phyloP scores from a whole-genome alignment of 2,113 vertebrate species.

The Perognathus longimembris region DNA sequence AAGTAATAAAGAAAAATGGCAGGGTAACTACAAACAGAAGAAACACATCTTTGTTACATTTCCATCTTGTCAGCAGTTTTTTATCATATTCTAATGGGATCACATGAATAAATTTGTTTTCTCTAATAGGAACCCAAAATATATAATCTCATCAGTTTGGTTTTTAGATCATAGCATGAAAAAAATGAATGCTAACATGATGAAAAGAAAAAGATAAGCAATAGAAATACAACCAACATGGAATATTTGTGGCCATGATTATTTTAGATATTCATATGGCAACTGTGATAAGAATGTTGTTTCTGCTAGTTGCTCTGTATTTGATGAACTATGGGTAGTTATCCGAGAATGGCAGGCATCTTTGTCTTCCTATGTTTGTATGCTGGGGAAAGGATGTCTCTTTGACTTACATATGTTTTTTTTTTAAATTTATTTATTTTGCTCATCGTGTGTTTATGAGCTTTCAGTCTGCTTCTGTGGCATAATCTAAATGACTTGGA shows the following conservation, averaged over 20 bases:
- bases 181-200: slow-evolving; percentile 68
- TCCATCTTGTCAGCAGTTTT: slow-evolving; percentile 82
- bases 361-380: slow-evolving; percentile 79
- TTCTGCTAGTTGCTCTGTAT: slow-evolving; percentile 61
- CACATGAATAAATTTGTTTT: slow-evolving; percentile 84
- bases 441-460: slow-evolving; percentile 74
- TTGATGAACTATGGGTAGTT: slow-evolving; percentile 81
- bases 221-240: slow-evolving; percentile 74
- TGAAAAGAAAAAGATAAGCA: slow-evolving; percentile 74
- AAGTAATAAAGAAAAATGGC: slow-evolving; percentile 80
- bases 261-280: slow-evolving; percentile 76
- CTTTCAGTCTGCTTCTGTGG: slow-evolving; percentile 69
- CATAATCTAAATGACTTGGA: slow-evolving; percentile 64
- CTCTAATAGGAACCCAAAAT: slow-evolving; percentile 80
- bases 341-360: slow-evolving; percentile 74
- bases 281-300: slow-evolving; percentile 77
- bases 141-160: slow-evolving; percentile 81
- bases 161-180: slow-evolving; percentile 79
- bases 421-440: slow-evolving; percentile 78
- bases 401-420: slow-evolving; percentile 76
- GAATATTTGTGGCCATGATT: slow-evolving; percentile 76
- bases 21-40: slow-evolving; percentile 68
- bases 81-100: slow-evolving; percentile 81
- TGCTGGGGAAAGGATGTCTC: slow-evolving; percentile 68
- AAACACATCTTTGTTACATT: slow-evolving; percentile 71